phyloP scores from a whole-genome alignment of 1,140 invertebrate genomes.

The Cataglyphis hispanica region DNA sequence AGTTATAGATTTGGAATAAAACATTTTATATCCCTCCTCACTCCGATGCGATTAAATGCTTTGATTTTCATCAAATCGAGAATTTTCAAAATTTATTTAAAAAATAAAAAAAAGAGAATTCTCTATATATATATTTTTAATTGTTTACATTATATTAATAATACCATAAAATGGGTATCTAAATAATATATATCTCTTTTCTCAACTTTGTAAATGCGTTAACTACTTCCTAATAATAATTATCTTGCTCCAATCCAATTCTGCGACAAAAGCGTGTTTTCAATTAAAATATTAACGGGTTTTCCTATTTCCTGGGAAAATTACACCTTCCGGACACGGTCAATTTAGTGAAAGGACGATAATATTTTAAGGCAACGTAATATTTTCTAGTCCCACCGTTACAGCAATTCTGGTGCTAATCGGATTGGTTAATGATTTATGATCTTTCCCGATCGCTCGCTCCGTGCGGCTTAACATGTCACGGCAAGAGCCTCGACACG shows the following conservation, averaged over 20 bases:
- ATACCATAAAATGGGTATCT: background rate
- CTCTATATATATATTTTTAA: background rate
- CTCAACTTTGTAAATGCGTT: background rate
- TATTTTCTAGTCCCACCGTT: background rate
- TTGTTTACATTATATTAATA: background rate
- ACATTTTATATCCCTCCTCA: background rate
- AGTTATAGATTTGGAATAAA: background rate
- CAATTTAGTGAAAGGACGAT: constrained; percentile 11
- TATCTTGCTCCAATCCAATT: background rate
- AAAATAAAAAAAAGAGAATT: background rate
- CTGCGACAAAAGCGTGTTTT: background rate
- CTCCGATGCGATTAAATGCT: background rate
- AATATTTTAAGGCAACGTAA: constrained; percentile 11
- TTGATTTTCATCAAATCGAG: background rate
- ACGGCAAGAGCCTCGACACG: background rate
- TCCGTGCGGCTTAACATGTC: background rate
- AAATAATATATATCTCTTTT: background rate
- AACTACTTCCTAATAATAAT: background rate
- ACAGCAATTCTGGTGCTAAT: constrained; percentile 18
- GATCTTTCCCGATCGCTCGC: constrained; percentile 29
- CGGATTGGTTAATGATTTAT: constrained; percentile 48
- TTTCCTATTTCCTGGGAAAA: background rate
- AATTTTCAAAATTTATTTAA: background rate
- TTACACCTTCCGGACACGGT: background rate
- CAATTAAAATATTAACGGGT: background rate